phyloP scores from a whole-genome alignment of 2,113 vertebrate species.

The Pachypanchax playfairii region DNA sequence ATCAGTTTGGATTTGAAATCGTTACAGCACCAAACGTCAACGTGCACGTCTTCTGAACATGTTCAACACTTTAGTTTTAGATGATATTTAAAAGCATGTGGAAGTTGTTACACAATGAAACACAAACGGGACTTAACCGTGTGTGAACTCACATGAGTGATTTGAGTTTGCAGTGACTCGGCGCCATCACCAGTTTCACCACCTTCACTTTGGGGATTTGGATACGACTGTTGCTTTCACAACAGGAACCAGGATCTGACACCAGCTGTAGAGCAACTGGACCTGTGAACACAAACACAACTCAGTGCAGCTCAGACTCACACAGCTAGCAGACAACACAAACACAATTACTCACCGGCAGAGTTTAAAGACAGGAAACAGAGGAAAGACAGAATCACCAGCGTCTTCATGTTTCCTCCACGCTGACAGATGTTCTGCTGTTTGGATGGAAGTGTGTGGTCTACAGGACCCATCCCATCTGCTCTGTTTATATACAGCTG shows the following conservation, averaged over 20 bases:
- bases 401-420: conserved; percentile 1
- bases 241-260: background rate
- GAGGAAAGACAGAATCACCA: background rate
- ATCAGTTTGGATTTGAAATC: no score
- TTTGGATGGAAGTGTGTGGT: background rate
- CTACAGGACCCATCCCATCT: background rate
- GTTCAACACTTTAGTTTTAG: background rate
- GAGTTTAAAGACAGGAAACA: background rate
- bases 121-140: no score
- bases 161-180: background rate
- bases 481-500: conserved; percentile 1
- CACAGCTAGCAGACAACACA: background rate
- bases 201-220: background rate
- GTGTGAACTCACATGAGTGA: conserved; percentile 4
- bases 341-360: background rate
- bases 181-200: background rate
- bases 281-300: background rate
- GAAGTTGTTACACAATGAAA: background rate
- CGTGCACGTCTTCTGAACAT: background rate
- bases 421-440: background rate
- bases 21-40: no score
- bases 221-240: fast-evolving
- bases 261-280: background rate
- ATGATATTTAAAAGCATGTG: background rate
- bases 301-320: background rate